Base-by-base conservation (phyloP, 2,113 vertebrate species). In the Myxocyprinus asiaticus region DNA sequence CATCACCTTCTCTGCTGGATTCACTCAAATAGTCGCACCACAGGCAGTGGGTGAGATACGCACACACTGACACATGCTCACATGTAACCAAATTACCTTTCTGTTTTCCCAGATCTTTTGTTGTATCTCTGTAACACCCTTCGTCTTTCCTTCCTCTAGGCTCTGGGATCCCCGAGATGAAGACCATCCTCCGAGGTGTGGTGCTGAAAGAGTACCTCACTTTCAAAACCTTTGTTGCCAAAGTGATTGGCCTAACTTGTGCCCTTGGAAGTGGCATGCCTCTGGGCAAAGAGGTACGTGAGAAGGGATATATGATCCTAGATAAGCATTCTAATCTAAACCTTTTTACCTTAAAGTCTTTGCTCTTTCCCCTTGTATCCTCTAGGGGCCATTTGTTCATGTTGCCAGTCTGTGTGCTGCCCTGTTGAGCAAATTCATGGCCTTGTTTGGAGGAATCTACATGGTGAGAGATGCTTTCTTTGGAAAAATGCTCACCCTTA, bases 141-240 rank as follows among this genome's bases (percentile, higher is more conserved):
- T 82, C 74, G 80, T 80, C 75, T 47, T 7, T 8, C 78, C 11
- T 47, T 66, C 55, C 33, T 42, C 85, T 71, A 98, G 98, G 96
- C 75, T 99, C 98, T 0, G 98, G 98, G 74, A 99, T 99, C 88
- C 98, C 98, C 0, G 98, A 99, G 91, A 99, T 99, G 97, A 99
- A 99, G 91, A 99, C 98, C 6, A 99, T 99, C 83, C 91, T 99
- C 33, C 91, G 98, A 47, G 98, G 98, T 0, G 96, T 99, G 0
- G 97, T 99, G 78, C 94, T 99, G 62, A 99, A 99, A 88, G 98
- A 99, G 83, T 99, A 99, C 81, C 94, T 99, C 87, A 99, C 98
- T 50, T 91, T 99, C 83, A 99, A 99, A 91, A 99, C 98, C 9
- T 98, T 99, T 14, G 93, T 99, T 84, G 98, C 98, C 77, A 99